Conservation (phyloP, 2,797 vertebrate species). For the Chromis chromis region DNA sequence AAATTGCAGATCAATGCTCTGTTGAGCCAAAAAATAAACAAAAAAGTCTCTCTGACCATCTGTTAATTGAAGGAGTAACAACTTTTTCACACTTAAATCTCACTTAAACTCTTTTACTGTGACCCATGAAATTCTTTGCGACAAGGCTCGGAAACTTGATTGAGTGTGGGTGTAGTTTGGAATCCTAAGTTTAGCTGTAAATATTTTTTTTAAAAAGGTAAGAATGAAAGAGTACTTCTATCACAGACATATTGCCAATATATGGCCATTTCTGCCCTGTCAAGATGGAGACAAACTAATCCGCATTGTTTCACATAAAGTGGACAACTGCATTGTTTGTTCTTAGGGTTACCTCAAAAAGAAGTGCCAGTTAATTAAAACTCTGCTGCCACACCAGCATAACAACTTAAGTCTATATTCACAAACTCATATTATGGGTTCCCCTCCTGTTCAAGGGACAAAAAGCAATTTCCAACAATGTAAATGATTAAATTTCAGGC, state of each 20-base stretch:
- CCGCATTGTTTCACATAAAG: not conserved
- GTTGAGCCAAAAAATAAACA: not conserved
- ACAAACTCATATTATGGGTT: not conserved
- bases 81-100: not conserved
- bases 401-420: not conserved
- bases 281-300: not conserved
- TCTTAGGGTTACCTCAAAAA: not conserved
- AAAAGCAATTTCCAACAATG: not conserved
- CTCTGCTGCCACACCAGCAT: not conserved
- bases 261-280: not conserved
- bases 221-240: not conserved
- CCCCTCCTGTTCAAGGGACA: not conserved
- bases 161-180: not conserved
- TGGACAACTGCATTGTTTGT: not conserved
- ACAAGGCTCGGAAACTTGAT: conserved; percentile 4
- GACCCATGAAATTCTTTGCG: not conserved
- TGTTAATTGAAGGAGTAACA: not conserved
- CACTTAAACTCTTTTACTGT: not conserved
- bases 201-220: conserved; percentile 4
- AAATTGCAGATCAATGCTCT: not conserved
- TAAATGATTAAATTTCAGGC: not conserved
- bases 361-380: not conserved
- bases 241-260: not conserved
- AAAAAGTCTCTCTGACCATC: not conserved
- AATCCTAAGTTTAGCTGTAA: conserved; percentile 9